Evolutionary conservation across 1,140 invertebrate genomes (phyloP), one percentile per base, ranked within the genome.

Genomic region (Drosophila truncata): DNA sequence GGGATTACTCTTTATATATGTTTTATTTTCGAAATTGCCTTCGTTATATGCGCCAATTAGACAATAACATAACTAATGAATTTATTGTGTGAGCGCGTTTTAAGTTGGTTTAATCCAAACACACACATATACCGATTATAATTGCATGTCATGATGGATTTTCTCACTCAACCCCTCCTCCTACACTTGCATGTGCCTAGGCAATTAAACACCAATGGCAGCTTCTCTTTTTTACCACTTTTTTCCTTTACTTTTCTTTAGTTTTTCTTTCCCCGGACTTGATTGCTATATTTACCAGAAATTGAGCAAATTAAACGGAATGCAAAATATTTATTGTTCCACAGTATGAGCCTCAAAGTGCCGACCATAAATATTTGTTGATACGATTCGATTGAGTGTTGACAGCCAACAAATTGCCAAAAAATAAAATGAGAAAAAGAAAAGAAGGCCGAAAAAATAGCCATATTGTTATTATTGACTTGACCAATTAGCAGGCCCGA

Each of bases 51-150:
- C 84, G 65, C 77, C 85, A 88, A 87, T 87, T 87, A 87, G 69
- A 87, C 84, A 88, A 90, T 83, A 90, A 80, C 77, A 90, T 83
- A 90, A 80, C 77, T 87, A 88, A 87, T 87, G 84, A 83, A 87
- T 84, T 83, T 83, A 88, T 88, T 85, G 78, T 85, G 66, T 81
- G 72, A 73, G 81, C 77, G 62, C 41, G 37, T 41, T 57, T 55
- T 37, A 16, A 37, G 29, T 47, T 49, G 49, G 47, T 27, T 70
- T 59, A 60, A 63, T 76, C 77, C 61, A 55, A 10, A 29, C 41
- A 47, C 60, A 23, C 3, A 20, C 55, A 47, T 44, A 60, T 83
- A 77, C 14, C 52, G 72, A 64, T 80, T 84, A 88, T 87, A 87
- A 87, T 87, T 88, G 85, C 84, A 79, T 78, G 74, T 78, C 74